These are phyloP conservation scores for Lophius americanus DNA, from an alignment of 2,797 vertebrate genomes.

Conservation along the genomic window DNA sequence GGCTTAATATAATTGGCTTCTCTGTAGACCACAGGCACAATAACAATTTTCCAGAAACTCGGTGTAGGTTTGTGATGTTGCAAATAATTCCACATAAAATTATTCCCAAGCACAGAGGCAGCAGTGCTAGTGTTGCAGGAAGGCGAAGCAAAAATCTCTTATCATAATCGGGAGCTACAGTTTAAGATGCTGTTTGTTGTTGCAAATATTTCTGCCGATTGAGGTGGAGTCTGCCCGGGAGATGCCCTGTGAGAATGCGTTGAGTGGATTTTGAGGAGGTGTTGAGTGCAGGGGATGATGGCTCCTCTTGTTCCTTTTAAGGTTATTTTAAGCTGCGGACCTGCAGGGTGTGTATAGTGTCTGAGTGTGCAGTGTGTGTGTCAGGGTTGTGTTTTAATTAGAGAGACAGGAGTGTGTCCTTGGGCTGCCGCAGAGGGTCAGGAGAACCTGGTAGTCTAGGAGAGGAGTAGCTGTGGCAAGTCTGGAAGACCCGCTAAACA, in stretches of 20 bases:
- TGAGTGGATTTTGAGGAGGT: slow-evolving; percentile 76
- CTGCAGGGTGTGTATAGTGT: slow-evolving; percentile 64
- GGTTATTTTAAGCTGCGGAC: slow-evolving; percentile 79
- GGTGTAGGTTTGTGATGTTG: slow-evolving; percentile 28
- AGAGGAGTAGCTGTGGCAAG: slow-evolving; percentile 69
- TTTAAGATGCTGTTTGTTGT: slow-evolving; percentile 56
- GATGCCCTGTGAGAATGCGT: slow-evolving; percentile 68
- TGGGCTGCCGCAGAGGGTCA: slow-evolving; percentile 79
- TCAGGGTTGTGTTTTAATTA: slow-evolving; percentile 84
- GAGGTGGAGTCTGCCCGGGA: slow-evolving; percentile 58
- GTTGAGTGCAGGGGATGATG: slow-evolving; percentile 76
- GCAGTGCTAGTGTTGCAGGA: slow-evolving; percentile 30
- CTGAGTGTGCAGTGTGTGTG: slow-evolving; percentile 56
- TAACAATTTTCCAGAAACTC: slow-evolving; percentile 32
- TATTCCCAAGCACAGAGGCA: slow-evolving; percentile 41
- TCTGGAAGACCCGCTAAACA: slow-evolving; percentile 77
- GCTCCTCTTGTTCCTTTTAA: slow-evolving; percentile 74
- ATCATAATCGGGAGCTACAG: slow-evolving; percentile 41
- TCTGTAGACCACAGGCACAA: slow-evolving; percentile 19
- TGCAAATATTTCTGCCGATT: slow-evolving; percentile 52
- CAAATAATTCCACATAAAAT: slow-evolving; percentile 48
- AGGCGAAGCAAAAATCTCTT: slow-evolving; percentile 42
- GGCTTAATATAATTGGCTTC: background rate
- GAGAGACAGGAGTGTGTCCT: slow-evolving; percentile 81
- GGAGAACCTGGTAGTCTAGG: slow-evolving; percentile 72